These are phyloP conservation scores for Cololabis saira DNA, from an alignment of 2,113 vertebrate species.

Conservation along the genomic window DNA sequence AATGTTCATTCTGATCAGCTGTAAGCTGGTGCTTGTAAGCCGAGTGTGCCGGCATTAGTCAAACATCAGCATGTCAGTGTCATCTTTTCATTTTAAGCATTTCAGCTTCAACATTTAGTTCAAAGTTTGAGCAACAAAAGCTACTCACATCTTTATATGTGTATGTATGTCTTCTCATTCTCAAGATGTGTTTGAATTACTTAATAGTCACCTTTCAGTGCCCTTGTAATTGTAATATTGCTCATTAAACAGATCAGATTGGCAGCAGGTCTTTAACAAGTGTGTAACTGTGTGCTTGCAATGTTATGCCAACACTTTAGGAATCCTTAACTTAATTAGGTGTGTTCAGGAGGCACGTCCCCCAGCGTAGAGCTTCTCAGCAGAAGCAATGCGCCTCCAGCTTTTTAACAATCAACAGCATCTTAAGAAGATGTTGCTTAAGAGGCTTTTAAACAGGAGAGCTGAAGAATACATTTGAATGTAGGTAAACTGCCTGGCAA, in stretches of 20 bases:
- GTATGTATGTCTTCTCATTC: too few relatives aligned
- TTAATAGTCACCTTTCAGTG: too few relatives aligned
- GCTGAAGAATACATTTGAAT: conserved; percentile 68
- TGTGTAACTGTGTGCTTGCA: conserved; percentile 3
- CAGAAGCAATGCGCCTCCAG: neutral
- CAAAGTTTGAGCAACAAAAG: too few relatives aligned
- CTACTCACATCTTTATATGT: too few relatives aligned
- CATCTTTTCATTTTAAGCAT: too few relatives aligned
- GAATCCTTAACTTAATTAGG: conserved; percentile 42
- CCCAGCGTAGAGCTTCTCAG: conserved; percentile 18
- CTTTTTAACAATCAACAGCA: conserved; percentile 50
- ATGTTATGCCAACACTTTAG: conserved; percentile 40
- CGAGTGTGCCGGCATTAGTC: too few relatives aligned
- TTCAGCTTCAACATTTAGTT: too few relatives aligned
- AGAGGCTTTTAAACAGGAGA: conserved; percentile 75
- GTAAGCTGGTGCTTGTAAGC: too few relatives aligned
- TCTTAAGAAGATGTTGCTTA: conserved; percentile 65
- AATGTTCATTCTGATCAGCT: too few relatives aligned
- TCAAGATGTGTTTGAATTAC: too few relatives aligned
- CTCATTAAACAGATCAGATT: conserved; percentile 33
- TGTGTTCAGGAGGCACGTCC: conserved; percentile 30
- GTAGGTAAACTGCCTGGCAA: conserved; percentile 76
- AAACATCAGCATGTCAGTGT: too few relatives aligned
- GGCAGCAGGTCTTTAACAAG: conserved; percentile 41
- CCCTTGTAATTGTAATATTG: neutral